Evolutionary conservation across 1,140 invertebrate genomes (phyloP).

Genomic region (Bombyx mandarina): DNA sequence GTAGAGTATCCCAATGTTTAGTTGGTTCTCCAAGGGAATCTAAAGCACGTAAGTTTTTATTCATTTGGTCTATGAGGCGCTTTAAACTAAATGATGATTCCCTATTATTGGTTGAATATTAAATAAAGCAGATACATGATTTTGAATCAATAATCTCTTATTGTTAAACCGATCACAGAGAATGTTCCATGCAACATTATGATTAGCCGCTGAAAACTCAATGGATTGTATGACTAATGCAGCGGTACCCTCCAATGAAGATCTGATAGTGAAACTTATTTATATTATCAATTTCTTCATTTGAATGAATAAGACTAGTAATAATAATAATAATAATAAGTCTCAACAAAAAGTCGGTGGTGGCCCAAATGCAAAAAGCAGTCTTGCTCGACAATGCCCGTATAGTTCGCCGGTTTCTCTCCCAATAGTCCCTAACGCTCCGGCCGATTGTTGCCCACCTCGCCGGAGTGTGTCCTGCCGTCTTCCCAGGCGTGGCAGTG

Average conservation of each 20-base stretch:
- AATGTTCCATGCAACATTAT: constrained; percentile 3
- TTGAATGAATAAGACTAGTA: constrained; percentile 2
- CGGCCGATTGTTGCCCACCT: too few relatives aligned
- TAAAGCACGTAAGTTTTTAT: constrained; percentile 4
- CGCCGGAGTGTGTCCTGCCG: too few relatives aligned
- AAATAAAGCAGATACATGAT: constrained; percentile 4
- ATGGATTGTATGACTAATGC: constrained; percentile 1
- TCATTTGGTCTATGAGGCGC: constrained; percentile 1
- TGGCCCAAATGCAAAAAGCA: too few relatives aligned
- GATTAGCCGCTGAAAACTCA: constrained; percentile 5
- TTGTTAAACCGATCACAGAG: constrained; percentile 4
- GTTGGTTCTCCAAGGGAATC: constrained; percentile 2
- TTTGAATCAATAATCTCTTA: constrained; percentile 4
- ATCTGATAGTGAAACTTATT: constrained; percentile 7
- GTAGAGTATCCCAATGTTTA: constrained; percentile 3
- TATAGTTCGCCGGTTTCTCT: too few relatives aligned
- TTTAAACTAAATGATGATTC: constrained; percentile 1
- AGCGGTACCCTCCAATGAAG: constrained; percentile 4
- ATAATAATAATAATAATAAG: too few relatives aligned
- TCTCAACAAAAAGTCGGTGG: too few relatives aligned
- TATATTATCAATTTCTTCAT: constrained; percentile 4
- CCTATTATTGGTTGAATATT: neutral
- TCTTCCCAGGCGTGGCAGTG: too few relatives aligned
- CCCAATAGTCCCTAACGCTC: too few relatives aligned
- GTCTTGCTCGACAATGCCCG: too few relatives aligned